Evolutionary conservation across 2,888 invertebrate species (phyloP).

Genomic region (Nephrotoma flavescens): DNA sequence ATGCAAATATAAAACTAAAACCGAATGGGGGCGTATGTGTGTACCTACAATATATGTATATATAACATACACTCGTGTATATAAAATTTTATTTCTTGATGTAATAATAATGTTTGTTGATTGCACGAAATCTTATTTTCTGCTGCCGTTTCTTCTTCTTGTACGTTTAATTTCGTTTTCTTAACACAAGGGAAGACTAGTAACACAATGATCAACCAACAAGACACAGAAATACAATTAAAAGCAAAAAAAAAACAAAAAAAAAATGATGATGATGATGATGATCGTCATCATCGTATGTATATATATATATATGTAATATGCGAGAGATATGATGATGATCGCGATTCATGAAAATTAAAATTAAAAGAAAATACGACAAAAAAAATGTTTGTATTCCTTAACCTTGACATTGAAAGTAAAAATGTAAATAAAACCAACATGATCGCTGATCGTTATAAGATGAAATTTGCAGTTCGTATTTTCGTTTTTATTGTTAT

Average conservation of each 20-base stretch:
- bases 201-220: background rate
- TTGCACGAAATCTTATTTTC: background rate
- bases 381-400: background rate
- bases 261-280: background rate
- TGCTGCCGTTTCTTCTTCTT: background rate
- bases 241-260: background rate
- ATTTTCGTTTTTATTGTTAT: background rate
- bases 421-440: background rate
- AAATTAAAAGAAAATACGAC: background rate
- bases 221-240: background rate
- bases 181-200: background rate
- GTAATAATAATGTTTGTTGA: background rate
- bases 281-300: background rate
- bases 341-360: background rate
- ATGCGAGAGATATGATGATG: background rate
- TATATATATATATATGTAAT: background rate
- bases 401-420: background rate
- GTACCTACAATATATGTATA: background rate
- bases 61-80: background rate
- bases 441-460: background rate
- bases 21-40: background rate
- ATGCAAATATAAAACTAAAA: background rate
- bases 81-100: background rate
- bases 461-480: background rate
- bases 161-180: background rate